Conservation (phyloP, 2,888 invertebrate species). For the Trachelus troglodyta region DNA sequence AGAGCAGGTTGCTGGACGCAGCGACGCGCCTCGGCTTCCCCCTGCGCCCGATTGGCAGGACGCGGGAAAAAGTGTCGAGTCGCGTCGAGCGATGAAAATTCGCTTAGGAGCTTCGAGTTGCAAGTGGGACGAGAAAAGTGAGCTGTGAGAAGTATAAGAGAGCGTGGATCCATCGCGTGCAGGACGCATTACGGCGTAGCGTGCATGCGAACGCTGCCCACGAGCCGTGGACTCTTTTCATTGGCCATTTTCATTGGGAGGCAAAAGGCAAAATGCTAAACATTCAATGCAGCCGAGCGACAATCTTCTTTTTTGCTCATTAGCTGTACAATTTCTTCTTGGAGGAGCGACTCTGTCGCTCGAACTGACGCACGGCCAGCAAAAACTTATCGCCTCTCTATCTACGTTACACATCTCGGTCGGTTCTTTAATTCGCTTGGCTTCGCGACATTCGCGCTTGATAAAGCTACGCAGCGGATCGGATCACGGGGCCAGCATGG, state of each 20-base stretch:
- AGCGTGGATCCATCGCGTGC: conserved; percentile 23
- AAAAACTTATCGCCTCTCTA: background rate
- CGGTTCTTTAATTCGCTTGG: background rate
- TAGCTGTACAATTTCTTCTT: conserved; percentile 11
- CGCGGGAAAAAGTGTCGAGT: background rate
- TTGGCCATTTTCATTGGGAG: background rate
- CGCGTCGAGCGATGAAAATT: no score
- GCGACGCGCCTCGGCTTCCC: background rate
- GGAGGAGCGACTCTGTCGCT: background rate
- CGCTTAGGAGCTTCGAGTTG: background rate
- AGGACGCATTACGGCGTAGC: conserved; percentile 16
- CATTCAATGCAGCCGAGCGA: background rate
- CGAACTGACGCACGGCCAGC: background rate
- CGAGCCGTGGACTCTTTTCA: background rate
- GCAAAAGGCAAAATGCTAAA: background rate
- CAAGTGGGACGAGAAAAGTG: conserved; percentile 2
- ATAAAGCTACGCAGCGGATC: background rate
- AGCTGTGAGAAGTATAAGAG: conserved; percentile 14
- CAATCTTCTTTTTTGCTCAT: conserved; percentile 30
- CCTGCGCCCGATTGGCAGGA: background rate
- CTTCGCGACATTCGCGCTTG: background rate
- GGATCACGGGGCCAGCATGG: background rate
- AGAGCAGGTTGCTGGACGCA: background rate
- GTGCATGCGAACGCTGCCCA: conserved; percentile 15
- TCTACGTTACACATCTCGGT: background rate